A percentile compares a stretch with the other conserved stretches of the same genome.
These are phyloP conservation scores for Hippocampus comes DNA, from an alignment of 2,113 vertebrate genomes.

Conservation along the genomic window DNA sequence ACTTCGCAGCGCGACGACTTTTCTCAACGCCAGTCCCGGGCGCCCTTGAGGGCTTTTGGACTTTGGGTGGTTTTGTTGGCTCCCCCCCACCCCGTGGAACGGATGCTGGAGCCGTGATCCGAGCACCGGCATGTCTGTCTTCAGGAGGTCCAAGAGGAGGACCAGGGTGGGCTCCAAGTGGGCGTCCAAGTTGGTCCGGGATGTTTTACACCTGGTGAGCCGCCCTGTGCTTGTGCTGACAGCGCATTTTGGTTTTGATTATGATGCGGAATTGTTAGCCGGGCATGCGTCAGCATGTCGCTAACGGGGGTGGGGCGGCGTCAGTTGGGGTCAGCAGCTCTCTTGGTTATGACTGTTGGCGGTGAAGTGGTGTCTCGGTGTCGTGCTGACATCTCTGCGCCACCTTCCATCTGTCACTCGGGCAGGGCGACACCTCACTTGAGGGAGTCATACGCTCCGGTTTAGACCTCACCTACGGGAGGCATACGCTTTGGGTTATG, in stretches of 20 bases:
- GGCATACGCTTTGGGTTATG: no score
- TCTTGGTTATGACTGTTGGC: not conserved
- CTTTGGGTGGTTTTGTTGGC: slow-evolving; percentile 1
- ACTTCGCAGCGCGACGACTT: not conserved
- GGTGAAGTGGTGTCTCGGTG: not conserved
- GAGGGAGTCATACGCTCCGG: no score
- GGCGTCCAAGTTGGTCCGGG: slow-evolving; percentile 72
- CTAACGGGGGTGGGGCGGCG: not conserved
- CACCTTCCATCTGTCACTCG: slow-evolving; percentile 26
- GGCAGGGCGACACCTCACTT: not conserved
- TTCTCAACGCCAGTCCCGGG: slow-evolving; percentile 2
- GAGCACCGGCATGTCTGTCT: slow-evolving; percentile 57
- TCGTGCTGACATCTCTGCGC: slow-evolving; percentile 10
- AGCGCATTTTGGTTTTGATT: not conserved
- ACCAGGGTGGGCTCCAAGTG: slow-evolving; percentile 40
- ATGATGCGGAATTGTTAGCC: not conserved
- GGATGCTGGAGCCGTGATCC: slow-evolving; percentile 21
- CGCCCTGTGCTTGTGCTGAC: not conserved
- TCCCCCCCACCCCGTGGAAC: not conserved
- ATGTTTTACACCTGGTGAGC: slow-evolving; percentile 84
- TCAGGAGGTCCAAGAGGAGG: slow-evolving; percentile 51
- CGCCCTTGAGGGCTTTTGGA: not conserved
- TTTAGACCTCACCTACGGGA: not conserved
- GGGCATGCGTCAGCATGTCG: not conserved
- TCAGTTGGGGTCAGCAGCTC: no score